Evolutionary conservation across 2,113 vertebrate genomes (phyloP).

Genomic region (Cariama cristata): DNA sequence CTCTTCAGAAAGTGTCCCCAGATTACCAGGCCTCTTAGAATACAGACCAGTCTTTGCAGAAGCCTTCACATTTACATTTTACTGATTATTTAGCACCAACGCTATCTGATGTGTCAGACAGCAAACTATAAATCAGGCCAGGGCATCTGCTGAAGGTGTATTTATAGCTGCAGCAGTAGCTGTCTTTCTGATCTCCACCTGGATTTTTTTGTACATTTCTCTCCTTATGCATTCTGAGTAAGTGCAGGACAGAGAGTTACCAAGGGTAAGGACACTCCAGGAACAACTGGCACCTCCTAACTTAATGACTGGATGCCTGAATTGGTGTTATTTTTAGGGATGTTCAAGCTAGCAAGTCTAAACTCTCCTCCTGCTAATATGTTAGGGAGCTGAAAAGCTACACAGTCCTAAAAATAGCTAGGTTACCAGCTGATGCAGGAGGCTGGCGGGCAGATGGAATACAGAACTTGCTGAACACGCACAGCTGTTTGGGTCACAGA

Average conservation of each 20-base stretch:
- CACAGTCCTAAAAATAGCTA: slow-evolving; percentile 66
- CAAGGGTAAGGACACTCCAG: neutral
- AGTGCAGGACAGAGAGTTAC: neutral
- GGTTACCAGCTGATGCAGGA: slow-evolving; percentile 26
- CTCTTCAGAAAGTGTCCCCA: neutral
- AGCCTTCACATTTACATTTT: neutral
- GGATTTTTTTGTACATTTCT: neutral
- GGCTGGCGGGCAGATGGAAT: slow-evolving; percentile 34
- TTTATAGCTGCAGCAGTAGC: neutral
- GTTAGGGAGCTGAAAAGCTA: slow-evolving; percentile 55
- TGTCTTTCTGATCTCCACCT: neutral
- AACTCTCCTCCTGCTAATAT: slow-evolving; percentile 33
- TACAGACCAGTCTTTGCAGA: neutral
- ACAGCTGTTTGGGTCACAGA: neutral
- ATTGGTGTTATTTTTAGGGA: slow-evolving; percentile 66
- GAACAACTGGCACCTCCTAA: slow-evolving; percentile 37
- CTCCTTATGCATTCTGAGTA: neutral
- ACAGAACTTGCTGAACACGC: neutral
- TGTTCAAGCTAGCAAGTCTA: slow-evolving; percentile 39
- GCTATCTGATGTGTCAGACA: neutral
- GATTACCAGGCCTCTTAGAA: neutral
- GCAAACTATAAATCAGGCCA: neutral
- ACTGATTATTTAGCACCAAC: neutral
- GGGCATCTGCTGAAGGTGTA: neutral
- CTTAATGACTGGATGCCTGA: slow-evolving; percentile 16